These are phyloP conservation scores for Cisticola juncidis DNA, from an alignment of 2,113 vertebrate species.

Conservation along the genomic window DNA sequence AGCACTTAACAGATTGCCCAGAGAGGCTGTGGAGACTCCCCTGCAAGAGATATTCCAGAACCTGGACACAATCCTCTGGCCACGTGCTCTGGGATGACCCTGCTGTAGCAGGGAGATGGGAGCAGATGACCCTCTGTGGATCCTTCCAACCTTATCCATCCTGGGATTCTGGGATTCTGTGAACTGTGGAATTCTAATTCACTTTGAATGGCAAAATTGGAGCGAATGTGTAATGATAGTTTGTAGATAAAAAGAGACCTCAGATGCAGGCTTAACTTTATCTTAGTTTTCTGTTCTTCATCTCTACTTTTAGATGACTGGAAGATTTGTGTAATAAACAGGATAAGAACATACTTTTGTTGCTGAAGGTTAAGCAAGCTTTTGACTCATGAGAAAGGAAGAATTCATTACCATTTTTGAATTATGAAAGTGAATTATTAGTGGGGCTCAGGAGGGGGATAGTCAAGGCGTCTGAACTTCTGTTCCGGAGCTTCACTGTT, in stretches of 20 bases:
- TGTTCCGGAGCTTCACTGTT: background rate
- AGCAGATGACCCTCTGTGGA: background rate
- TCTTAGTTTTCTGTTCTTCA: background rate
- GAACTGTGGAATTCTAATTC: background rate
- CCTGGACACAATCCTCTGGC: background rate
- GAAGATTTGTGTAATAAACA: background rate
- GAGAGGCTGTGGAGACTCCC: background rate
- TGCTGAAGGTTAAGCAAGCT: background rate
- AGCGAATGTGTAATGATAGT: background rate
- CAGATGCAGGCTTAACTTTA: background rate
- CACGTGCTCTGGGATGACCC: background rate
- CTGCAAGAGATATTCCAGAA: background rate
- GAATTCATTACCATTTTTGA: background rate
- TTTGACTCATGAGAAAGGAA: background rate
- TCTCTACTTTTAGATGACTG: background rate
- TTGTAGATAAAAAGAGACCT: background rate
- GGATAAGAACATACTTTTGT: background rate
- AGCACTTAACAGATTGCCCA: background rate
- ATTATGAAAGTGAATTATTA: background rate
- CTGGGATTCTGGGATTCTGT: background rate
- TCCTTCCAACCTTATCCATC: background rate
- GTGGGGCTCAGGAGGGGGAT: background rate
- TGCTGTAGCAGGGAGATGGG: background rate
- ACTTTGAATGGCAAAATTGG: background rate
- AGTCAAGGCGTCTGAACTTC: background rate